Conservation (phyloP, 2,797 vertebrate species). For the Hyperoplus lanceolatus region DNA sequence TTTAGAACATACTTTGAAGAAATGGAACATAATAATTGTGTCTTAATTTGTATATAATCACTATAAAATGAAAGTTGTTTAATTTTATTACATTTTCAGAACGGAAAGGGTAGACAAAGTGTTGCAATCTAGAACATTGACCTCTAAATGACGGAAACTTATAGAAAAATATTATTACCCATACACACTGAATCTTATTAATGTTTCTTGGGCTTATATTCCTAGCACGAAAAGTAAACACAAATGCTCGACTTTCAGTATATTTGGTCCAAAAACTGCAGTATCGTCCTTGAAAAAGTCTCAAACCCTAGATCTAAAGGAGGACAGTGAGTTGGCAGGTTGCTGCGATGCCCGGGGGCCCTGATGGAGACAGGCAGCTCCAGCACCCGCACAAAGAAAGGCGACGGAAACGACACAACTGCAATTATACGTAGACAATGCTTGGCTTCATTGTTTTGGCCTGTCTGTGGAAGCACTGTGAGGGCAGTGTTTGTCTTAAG, state of each 20-base stretch:
- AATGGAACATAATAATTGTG: too few relatives aligned
- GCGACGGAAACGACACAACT: slow-evolving; percentile 29
- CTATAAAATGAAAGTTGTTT: too few relatives aligned
- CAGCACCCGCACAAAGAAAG: slow-evolving; percentile 33
- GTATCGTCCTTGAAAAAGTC: slow-evolving; percentile 26
- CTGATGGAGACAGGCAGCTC: slow-evolving; percentile 50
- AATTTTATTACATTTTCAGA: too few relatives aligned
- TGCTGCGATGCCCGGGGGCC: slow-evolving; percentile 60
- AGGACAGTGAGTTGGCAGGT: slow-evolving; percentile 77
- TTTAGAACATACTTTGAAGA: too few relatives aligned
- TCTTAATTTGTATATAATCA: too few relatives aligned
- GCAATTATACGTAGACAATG: slow-evolving; percentile 24
- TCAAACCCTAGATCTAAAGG: slow-evolving; percentile 56
- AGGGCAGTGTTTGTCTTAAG: slow-evolving; percentile 24
- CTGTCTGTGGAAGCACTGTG: slow-evolving; percentile 20
- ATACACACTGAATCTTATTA: neutral
- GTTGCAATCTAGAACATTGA: too few relatives aligned
- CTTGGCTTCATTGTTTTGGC: slow-evolving; percentile 36
- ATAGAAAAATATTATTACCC: too few relatives aligned
- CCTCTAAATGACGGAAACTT: too few relatives aligned
- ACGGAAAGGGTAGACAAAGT: too few relatives aligned
- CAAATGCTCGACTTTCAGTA: slow-evolving; percentile 5
- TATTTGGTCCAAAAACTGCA: slow-evolving; percentile 16
- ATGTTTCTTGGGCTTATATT: neutral
- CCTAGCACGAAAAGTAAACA: neutral